phyloP scores from a whole-genome alignment of 2,797 vertebrate species.

The Lepidocolaptes lacrymiger region DNA sequence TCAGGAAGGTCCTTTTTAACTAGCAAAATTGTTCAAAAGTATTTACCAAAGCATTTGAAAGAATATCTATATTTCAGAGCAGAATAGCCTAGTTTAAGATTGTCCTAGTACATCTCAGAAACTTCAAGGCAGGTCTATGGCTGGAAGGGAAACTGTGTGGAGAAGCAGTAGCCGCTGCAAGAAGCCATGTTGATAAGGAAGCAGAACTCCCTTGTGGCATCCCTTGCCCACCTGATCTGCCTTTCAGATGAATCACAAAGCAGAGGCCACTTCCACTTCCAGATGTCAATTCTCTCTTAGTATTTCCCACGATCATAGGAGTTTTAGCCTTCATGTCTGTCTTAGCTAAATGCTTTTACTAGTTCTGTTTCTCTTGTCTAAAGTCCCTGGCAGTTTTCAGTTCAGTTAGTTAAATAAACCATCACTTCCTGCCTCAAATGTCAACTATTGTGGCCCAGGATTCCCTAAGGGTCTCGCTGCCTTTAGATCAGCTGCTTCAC shows the following conservation, averaged over 20 bases:
- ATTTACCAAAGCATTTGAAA: neutral
- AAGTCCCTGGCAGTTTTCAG: slow-evolving; percentile 40
- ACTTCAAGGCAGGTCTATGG: neutral
- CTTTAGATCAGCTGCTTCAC: slow-evolving; percentile 53
- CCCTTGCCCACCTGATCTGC: neutral
- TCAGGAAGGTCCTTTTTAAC: neutral
- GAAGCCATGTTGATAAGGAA: neutral
- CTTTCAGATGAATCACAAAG: neutral
- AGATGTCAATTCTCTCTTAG: neutral
- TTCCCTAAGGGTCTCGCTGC: slow-evolving; percentile 6
- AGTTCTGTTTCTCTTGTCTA: slow-evolving; percentile 10
- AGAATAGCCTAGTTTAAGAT: neutral
- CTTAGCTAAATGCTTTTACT: slow-evolving; percentile 1
- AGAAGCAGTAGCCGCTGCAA: neutral
- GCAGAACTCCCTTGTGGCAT: neutral
- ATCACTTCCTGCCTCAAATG: slow-evolving; percentile 53
- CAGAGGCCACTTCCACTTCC: neutral
- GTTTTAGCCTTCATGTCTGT: neutral
- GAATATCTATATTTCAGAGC: neutral
- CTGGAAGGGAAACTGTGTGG: neutral
- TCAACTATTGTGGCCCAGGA: slow-evolving; percentile 43
- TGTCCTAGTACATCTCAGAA: neutral
- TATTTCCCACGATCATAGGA: neutral
- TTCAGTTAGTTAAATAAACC: slow-evolving; percentile 53
- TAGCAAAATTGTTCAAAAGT: neutral